Base-by-base conservation (phyloP, 2,797 vertebrate species). In the Erethizon dorsatum region DNA sequence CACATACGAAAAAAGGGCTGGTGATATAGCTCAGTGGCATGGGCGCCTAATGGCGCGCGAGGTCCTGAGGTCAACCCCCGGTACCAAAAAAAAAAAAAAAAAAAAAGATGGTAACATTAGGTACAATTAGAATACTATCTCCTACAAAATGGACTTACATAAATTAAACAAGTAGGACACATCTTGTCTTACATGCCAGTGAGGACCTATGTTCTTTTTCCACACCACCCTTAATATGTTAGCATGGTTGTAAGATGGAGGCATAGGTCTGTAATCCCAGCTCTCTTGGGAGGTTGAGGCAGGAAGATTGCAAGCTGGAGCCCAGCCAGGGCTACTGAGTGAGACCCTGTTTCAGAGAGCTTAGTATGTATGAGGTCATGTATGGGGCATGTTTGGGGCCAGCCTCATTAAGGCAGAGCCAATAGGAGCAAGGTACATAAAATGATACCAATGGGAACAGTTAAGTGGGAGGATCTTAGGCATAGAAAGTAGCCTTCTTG, bases 321-420 rank as follows among this genome's bases (percentile, higher is more conserved):
- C n/a, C n/a, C n/a, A n/a, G n/a, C n/a, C n/a, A n/a, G n/a, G n/a
- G n/a, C n/a, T n/a, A n/a, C n/a, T n/a, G n/a, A n/a, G n/a, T n/a
- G n/a, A n/a, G n/a, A n/a, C n/a, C n/a, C n/a, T n/a, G n/a, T n/a
- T n/a, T n/a, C n/a, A n/a, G 31, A 87, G 65, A 73, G 11, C 47
- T 87, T 63, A 69, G 95, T 96, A 96, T 83, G 91, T 91, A 91
- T 84, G 86, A 85, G 50, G 12, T 90, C 24, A 50, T 22, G 20
- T 24, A 37, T 77, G 18, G 91, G 69, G 45, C 7, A 22, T 88
- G 5, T 82, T 77, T 77, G 88, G 61, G 54, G 41, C 14, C 28
- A 33, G 50, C 1, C 31, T 78, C 18, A 79, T 18, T 63, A 82
- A 83, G 69, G 15, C 31, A 67, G 57, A 47, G 33, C 24, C 41